Base-by-base conservation (phyloP, 2,797 vertebrate species). In the Enteromius anoplus region DNA sequence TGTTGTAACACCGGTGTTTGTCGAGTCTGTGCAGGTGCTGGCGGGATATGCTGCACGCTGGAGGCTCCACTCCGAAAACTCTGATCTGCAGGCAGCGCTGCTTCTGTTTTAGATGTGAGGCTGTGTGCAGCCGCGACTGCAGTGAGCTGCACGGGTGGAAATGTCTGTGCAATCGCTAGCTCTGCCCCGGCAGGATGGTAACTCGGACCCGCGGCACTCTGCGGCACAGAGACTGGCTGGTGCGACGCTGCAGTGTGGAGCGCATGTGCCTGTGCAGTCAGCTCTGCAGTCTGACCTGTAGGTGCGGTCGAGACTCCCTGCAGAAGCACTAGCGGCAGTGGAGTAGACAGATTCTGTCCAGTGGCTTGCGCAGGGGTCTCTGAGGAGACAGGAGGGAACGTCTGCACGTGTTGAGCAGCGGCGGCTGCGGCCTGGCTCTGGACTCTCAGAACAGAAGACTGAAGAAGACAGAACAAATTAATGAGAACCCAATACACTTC, bases 321-420 rank as follows among this genome's bases (percentile, higher is more conserved):
- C 51, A 87, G 66, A 17, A 89, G 78, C 66, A 83, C 70, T 66
- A 45, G 78, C 90, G 94, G 93, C 84, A 94, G 95, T 68, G 89
- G 9, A 0, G 89, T 51, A 69, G 94, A 82, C 80, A 72, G 45
- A 9, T 47, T 14, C 49, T 75, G 84, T n/a, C 64, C 66, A n/a
- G 78, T 21, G 21, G 78, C 87, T 64, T 53, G 89, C 2, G 89
- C 21, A 86, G 90, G 47, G 80, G 68, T 42, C 23, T 90, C 37
- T 84, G 94, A 80, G 45, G 53, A 5, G 0, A 91, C 86, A 11
- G 91, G 92, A 8, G 78, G 42, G 62, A 64, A 88, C 37, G 91
- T n/a, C 83, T 92, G 91, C 62, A 90, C 26, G 40, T 91, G 89
- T 23, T 88, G 81, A 45, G 90, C 73, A 76, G 86, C 75, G 79